phyloP scores from a whole-genome alignment of 2,797 vertebrate genomes.

The Tinamus major region DNA sequence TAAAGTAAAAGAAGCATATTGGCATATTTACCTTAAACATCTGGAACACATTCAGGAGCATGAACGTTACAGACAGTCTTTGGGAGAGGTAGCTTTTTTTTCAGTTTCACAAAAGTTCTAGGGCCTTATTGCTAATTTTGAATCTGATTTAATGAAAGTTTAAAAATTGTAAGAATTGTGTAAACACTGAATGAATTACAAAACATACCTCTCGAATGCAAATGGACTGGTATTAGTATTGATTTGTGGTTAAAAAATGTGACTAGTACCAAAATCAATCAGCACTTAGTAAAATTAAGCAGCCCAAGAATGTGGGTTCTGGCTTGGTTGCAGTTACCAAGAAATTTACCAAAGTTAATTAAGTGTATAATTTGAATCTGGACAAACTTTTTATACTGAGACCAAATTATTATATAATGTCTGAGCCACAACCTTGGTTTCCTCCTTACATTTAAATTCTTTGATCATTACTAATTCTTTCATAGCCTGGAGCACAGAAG shows the following conservation, averaged over 20 bases:
- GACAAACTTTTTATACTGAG: neutral
- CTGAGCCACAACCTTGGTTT: conserved; percentile 39
- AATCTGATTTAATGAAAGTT: neutral
- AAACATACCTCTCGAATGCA: neutral
- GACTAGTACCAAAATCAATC: conserved; percentile 30
- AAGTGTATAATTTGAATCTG: conserved; percentile 27
- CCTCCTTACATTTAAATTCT: conserved; percentile 12
- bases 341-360: conserved; percentile 14
- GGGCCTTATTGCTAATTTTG: neutral
- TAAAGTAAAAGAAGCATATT: neutral
- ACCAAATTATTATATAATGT: conserved; percentile 38
- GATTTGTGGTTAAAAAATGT: conserved; percentile 22
- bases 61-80: neutral
- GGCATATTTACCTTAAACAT: neutral
- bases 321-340: neutral
- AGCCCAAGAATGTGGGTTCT: conserved; percentile 3
- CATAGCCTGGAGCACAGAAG: neutral
- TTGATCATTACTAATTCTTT: neutral
- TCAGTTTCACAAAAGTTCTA: neutral
- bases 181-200: neutral
- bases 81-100: neutral
- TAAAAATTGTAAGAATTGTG: neutral
- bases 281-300: neutral
- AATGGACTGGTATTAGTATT: neutral
- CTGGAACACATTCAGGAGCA: neutral